These are phyloP conservation scores for Hypomecis atomaria DNA, from an alignment of 2,888 invertebrate species.

Conservation along the genomic window DNA sequence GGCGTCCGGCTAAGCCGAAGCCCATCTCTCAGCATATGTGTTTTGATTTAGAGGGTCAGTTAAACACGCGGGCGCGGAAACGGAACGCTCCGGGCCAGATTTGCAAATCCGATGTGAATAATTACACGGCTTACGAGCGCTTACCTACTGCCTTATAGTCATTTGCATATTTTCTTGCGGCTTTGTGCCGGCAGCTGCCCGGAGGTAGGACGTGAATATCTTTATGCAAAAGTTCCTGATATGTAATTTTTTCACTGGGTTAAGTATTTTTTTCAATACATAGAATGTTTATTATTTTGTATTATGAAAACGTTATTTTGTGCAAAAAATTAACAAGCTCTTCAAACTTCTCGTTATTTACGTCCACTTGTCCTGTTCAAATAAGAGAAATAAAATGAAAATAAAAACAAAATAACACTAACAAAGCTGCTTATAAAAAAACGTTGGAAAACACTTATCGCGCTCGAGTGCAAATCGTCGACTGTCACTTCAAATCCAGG, in stretches of 20 bases:
- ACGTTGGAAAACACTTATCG: slow-evolving; percentile 81
- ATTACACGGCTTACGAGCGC: slow-evolving; percentile 83
- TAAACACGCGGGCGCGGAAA: slow-evolving; percentile 75
- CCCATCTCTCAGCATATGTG: slow-evolving; percentile 82
- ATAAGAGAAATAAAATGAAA: slow-evolving; percentile 55
- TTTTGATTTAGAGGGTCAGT: slow-evolving; percentile 84
- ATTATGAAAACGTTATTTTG: slow-evolving; percentile 8
- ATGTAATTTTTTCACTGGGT: background rate
- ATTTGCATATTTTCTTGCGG: slow-evolving; percentile 84
- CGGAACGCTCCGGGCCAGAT: slow-evolving; percentile 78
- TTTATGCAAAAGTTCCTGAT: slow-evolving; percentile 39
- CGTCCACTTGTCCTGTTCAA: slow-evolving; percentile 44
- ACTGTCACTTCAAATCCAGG: slow-evolving; percentile 82
- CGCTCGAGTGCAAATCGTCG: slow-evolving; percentile 82
- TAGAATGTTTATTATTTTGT: background rate
- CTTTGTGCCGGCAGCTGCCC: slow-evolving; percentile 63
- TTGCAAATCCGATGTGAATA: slow-evolving; percentile 84
- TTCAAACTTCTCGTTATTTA: slow-evolving; percentile 23
- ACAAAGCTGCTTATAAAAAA: slow-evolving; percentile 80
- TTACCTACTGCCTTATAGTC: slow-evolving; percentile 83
- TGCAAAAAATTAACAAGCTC: slow-evolving; percentile 27
- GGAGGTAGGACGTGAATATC: slow-evolving; percentile 57
- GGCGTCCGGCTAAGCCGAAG: slow-evolving; percentile 79
- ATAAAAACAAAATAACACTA: slow-evolving; percentile 67
- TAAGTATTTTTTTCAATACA: background rate